Base-by-base conservation (phyloP, 30 jellyfish, hydroid and myxozoan genomes). In the Hydractinia symbiolongicarpus region DNA sequence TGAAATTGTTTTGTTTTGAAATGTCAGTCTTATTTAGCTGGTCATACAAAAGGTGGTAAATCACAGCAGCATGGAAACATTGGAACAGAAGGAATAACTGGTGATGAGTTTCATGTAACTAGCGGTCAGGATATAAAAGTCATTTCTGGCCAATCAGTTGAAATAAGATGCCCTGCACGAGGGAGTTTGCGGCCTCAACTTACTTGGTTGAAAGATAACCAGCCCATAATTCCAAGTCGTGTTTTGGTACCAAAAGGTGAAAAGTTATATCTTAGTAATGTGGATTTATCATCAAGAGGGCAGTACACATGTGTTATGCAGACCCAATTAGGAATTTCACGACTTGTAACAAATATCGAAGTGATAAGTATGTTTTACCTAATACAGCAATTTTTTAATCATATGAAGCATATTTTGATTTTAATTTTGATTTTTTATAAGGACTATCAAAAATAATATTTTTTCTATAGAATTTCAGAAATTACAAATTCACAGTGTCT, bases 141-240 rank as follows among this genome's bases (percentile, higher is more conserved):
- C 9, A 64, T 6, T 13, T 64, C 74, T n/a, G 52, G 40, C 40
- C 9, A 13, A 44, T 78, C 83, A 50, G 68, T 88, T 7, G 80
- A 61, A 79, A 78, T 88, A 55, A 88, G 88, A 5, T 88, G 96
- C 21, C 90, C 90, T 6, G 79, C 77, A 9, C 96, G 90, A 40
- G 94, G 94, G 8, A 57, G 78, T 4, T 44, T 54, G 4, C 82
- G 96, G 17, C 96, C 96, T 5, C 50, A 30, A n/a, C 72, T 89
- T 19, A 62, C 76, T 20, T 89, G 96, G 96, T 73, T 61, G 82
- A 84, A 84, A 79, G 87, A 78, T 9, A 66, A 69, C 62, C 9
- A 50, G 50, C 80, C 76, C 13, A 73, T 89, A 44, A 55, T 55
- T 9, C 52, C 86, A 10, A 84, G 89, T 7, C 79, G 79, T 4